Evolutionary conservation across 2,797 vertebrate genomes (phyloP), one percentile per base, ranked within the genome.

Genomic region (Glyptemys insculpta): DNA sequence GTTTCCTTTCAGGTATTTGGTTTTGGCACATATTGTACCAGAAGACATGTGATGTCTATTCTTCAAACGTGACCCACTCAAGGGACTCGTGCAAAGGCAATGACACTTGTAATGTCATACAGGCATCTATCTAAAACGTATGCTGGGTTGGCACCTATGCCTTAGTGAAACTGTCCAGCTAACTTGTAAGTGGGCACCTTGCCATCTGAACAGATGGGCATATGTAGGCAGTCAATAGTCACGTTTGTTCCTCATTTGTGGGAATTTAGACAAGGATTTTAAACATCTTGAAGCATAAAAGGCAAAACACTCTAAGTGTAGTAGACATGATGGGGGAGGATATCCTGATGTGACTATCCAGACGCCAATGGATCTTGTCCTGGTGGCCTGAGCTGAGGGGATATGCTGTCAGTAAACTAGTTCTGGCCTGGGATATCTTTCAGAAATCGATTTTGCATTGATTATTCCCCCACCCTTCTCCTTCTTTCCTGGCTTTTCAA

Each of bases 131-230:
- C 87, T 94, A 92, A 95, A 97, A 96, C 89, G 81, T 97, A 94
- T 96, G 96, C 93, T 97, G 91, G 93, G 91, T 96, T 97, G 96
- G 97, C 95, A 97, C 94, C 93, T 96, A 94, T 91, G 89, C 88
- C 96, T 93, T 5, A 96, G 93, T 85, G 83, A 97, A 96, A 95
- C 84, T 94, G 95, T 96, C 95, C 97, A 96, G 87, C 89, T 94
- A 95, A 96, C 94, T 96, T 96, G 95, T 93, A 94, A 96, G 94
- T 94, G 93, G 97, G 97, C 97, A 91, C 89, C 91, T 89, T 97
- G 96, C 97, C 97, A 97, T 95, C 83, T 95, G 85, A 97, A 94
- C 97, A 98, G 97, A 98, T 98, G 97, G 97, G 82, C 86, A 92
- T 96, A 97, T 93, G 94, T 96, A 97, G 96, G 97, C 96, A 97